A percentile compares a stretch with the other conserved stretches of the same genome.
These are phyloP conservation scores for Drosophila paranaensis DNA, from an alignment of 2,888 invertebrate species.

Conservation along the genomic window DNA sequence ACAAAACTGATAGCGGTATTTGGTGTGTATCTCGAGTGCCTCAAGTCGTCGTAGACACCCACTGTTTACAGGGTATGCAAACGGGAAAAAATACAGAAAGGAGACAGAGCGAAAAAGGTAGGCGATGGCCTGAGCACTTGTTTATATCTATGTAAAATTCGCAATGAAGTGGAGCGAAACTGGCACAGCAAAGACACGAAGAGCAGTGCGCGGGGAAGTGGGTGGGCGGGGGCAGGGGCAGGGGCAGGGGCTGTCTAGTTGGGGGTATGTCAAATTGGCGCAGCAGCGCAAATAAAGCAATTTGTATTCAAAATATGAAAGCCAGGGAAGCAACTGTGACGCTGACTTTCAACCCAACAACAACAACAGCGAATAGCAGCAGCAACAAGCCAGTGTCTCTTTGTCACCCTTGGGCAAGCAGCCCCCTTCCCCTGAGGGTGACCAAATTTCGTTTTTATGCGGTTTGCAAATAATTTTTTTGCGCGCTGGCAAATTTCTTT, in stretches of 20 bases:
- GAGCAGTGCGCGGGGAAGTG: neutral
- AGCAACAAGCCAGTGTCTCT: conserved; percentile 18
- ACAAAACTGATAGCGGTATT: too few relatives aligned
- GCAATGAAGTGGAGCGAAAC: conserved; percentile 62
- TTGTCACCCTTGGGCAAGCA: conserved; percentile 29
- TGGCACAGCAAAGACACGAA: conserved; percentile 39
- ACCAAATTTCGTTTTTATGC: conserved; percentile 54
- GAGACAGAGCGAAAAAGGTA: conserved; percentile 63
- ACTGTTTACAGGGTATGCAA: neutral
- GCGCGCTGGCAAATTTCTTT: conserved; percentile 23
- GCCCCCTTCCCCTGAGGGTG: conserved; percentile 9
- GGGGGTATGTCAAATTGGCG: conserved; percentile 63
- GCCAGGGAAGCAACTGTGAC: conserved; percentile 73
- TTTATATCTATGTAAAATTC: conserved; percentile 78
- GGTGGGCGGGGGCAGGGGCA: neutral
- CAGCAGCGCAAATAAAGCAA: conserved; percentile 83
- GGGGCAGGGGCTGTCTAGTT: conserved; percentile 3
- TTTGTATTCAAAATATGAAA: conserved; percentile 85
- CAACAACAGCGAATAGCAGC: neutral
- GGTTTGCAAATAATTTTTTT: conserved; percentile 59
- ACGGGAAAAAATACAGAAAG: conserved; percentile 12
- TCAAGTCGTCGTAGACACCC: too few relatives aligned
- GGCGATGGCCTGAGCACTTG: conserved; percentile 69
- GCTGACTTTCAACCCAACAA: conserved; percentile 46
- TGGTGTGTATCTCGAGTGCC: too few relatives aligned